Conservation (phyloP, 2,888 invertebrate genomes). For the Leucophora obtusa region DNA sequence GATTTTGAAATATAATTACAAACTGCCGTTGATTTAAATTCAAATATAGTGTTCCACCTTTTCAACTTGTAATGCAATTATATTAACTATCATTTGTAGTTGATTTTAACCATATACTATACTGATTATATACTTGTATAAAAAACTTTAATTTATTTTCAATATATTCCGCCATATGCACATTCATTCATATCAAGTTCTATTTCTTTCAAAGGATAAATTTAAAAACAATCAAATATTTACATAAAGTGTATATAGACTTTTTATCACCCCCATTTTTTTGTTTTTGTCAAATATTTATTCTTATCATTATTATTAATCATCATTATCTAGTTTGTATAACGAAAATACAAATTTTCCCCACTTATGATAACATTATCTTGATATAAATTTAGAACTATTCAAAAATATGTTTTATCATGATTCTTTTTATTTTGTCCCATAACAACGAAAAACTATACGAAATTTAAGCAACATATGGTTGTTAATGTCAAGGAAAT, state of each 20-base stretch:
- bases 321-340: slow-evolving; percentile 38
- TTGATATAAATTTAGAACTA: slow-evolving; percentile 59
- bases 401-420: slow-evolving; percentile 44
- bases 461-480: slow-evolving; percentile 42
- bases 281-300: slow-evolving; percentile 12
- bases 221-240: background rate
- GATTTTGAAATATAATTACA: no score
- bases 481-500: slow-evolving; percentile 38
- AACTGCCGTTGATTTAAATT: no score
- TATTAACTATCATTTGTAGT: no score
- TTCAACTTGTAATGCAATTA: no score
- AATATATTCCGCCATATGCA: no score
- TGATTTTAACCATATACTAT: no score
- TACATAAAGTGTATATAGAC: background rate
- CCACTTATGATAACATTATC: slow-evolving; percentile 31
- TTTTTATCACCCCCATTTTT: background rate
- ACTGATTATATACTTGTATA: no score
- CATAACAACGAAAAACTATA: slow-evolving; percentile 20
- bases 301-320: slow-evolving; percentile 39
- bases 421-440: slow-evolving; percentile 33
- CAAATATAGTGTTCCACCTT: no score
- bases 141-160: background rate
- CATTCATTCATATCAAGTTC: background rate
- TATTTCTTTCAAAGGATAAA: background rate
- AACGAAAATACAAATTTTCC: slow-evolving; percentile 19